Evolutionary conservation across 2,888 invertebrate species (phyloP), one percentile per base, ranked within the genome.

Genomic region (Lottia gigantea): DNA sequence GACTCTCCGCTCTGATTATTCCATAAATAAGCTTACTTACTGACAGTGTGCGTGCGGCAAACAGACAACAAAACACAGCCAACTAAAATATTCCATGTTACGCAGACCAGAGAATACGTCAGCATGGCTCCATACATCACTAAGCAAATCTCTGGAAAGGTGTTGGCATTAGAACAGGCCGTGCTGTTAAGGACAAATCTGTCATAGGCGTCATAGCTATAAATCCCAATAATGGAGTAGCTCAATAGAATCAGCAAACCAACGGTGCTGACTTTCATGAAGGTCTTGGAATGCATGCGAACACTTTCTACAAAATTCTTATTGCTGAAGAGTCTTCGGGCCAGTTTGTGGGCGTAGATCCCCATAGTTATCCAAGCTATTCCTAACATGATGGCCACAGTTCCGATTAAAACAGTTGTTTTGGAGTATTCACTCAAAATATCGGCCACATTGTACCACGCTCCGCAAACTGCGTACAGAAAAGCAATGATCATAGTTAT

Each of bases 31-130:
- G n/a, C n/a, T n/a, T n/a, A 80, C 85, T 81, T 81, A 89, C 88
- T 87, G 49, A 89, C 87, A 23, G 89, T 89, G 76, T 89, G 89
- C 14, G 90, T 90, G 63, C 89, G 80, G 73, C 89, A 89, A 6
- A 89, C 88, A n/a, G 89, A 89, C 26, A 89, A 79, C 25, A 89
- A 76, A 19, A 89, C 83, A 70, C 87, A 84, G 6, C 86, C 86
- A 0, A 89, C 88, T 45, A 89, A 78, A 26, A 86, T 76, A 78
- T 89, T 89, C 89, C 89, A 90, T 4, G 86, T n/a, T 40, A 88
- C 76, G n/a, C 84, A 81, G 63, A 88, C 82, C 14, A 84, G 69
- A 7, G 87, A 85, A 74, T 86, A 89, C 4, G 84, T 69, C 7
- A 85, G 78, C 46, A 87, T 82, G 25, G 85, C 81, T 4, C 81